These are phyloP conservation scores for Erinaceus europaeus DNA, from an alignment of 2,113 vertebrate species.

Conservation along the genomic window DNA sequence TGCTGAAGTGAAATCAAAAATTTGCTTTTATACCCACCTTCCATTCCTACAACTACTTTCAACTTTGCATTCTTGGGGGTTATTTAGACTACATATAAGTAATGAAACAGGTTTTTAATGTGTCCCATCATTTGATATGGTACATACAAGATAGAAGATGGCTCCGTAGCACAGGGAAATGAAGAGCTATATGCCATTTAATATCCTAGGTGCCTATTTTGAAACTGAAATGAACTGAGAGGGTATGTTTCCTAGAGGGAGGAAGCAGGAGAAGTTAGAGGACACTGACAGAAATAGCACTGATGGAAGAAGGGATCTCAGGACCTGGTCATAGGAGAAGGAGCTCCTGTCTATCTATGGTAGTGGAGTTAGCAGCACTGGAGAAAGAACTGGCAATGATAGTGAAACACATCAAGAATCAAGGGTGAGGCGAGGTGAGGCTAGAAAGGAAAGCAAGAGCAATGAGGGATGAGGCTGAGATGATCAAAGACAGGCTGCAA, in stretches of 20 bases:
- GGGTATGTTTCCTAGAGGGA: neutral
- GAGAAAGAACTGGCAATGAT: neutral
- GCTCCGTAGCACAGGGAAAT: neutral
- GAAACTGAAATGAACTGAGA: neutral
- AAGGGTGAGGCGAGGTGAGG: constrained; percentile 45
- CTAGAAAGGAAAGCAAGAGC: constrained; percentile 42
- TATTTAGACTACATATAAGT: neutral
- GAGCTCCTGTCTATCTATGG: neutral
- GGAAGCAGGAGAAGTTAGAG: neutral
- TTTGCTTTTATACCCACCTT: neutral
- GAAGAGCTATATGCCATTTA: neutral
- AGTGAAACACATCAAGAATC: constrained; percentile 37
- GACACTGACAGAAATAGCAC: neutral
- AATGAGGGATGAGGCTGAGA: constrained; percentile 21
- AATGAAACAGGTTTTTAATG: neutral
- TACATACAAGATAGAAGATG: neutral
- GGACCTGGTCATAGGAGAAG: constrained; percentile 10
- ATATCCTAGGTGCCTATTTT: neutral
- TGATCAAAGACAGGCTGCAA: constrained; percentile 55
- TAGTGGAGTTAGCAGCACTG: neutral
- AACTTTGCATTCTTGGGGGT: neutral
- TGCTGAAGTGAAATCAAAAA: neutral
- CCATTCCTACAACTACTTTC: neutral
- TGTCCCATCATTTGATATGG: neutral
- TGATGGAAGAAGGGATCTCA: neutral